A percentile compares a stretch with the other conserved stretches of the same genome.
Conservation (phyloP, 2,113 vertebrate species). For the Telmatochromis sp. region DNA sequence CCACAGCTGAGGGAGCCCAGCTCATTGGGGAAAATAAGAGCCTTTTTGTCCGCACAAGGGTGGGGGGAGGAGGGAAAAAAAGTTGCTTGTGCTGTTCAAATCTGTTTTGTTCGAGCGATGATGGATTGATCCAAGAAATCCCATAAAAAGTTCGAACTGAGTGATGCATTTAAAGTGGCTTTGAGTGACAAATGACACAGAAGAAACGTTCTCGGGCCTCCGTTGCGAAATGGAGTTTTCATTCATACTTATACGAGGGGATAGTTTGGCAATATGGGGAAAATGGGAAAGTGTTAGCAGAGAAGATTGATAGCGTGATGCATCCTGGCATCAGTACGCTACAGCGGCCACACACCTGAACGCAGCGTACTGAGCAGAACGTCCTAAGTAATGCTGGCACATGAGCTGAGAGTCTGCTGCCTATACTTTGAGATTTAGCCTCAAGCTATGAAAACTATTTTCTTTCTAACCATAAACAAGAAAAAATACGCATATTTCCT, state of each 20-base stretch:
- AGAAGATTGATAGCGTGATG: background rate
- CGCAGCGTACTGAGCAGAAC: background rate
- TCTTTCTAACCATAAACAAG: background rate
- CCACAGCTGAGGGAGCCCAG: conserved; percentile 27
- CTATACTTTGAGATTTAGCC: background rate
- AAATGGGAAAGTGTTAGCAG: background rate
- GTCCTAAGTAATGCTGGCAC: background rate
- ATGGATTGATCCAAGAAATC: conserved; percentile 24
- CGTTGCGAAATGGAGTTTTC: background rate
- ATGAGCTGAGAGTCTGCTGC: background rate
- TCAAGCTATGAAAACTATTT: background rate
- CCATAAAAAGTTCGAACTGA: background rate
- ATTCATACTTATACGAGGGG: background rate
- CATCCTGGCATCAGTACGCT: background rate
- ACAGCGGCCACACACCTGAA: background rate
- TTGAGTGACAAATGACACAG: conserved; percentile 12
- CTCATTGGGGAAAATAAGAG: conserved; percentile 32
- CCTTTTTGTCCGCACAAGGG: conserved; percentile 3
- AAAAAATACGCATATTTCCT: background rate
- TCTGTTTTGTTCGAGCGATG: conserved; percentile 1
- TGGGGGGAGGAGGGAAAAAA: background rate
- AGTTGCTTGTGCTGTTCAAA: background rate
- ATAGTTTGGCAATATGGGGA: background rate
- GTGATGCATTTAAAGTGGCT: conserved; percentile 5
- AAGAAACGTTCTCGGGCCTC: background rate